A percentile compares a stretch with the other conserved stretches of the same genome.
These are phyloP conservation scores for Nothoprocta pentlandii DNA, from an alignment of 2,113 vertebrate genomes.

Conservation along the genomic window DNA sequence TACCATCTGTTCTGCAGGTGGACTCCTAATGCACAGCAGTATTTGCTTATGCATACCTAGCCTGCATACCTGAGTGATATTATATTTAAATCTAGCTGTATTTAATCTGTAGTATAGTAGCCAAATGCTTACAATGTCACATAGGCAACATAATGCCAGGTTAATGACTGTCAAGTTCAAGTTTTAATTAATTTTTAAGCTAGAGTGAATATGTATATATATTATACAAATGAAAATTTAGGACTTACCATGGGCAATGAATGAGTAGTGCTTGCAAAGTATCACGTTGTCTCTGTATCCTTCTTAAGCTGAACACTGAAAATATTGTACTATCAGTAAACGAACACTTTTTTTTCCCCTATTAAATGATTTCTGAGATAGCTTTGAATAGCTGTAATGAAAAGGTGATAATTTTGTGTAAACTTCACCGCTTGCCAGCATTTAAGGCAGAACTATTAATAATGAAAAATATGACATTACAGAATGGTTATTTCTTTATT, in stretches of 20 bases:
- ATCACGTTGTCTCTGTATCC: background rate
- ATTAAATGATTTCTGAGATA: background rate
- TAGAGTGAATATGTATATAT: background rate
- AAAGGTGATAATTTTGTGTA: background rate
- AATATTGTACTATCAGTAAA: background rate
- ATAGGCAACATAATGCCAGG: background rate
- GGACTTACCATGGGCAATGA: background rate
- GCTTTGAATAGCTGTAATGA: conserved; percentile 31
- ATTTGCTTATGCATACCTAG: background rate
- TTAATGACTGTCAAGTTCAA: background rate
- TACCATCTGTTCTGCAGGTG: background rate
- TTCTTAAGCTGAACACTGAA: background rate
- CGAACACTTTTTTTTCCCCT: background rate
- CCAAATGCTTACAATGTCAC: background rate
- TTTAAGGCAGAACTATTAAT: conserved; percentile 4
- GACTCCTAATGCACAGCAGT: background rate
- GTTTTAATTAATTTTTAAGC: background rate
- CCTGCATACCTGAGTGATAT: background rate
- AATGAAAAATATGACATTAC: background rate
- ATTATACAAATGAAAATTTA: background rate
- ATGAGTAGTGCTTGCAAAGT: background rate
- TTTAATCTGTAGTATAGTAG: background rate
- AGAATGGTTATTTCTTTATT: background rate
- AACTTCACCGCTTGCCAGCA: conserved; percentile 26
- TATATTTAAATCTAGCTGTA: background rate